Base-by-base conservation (phyloP, 2,888 invertebrate genomes). In the Nudaria mundana region DNA sequence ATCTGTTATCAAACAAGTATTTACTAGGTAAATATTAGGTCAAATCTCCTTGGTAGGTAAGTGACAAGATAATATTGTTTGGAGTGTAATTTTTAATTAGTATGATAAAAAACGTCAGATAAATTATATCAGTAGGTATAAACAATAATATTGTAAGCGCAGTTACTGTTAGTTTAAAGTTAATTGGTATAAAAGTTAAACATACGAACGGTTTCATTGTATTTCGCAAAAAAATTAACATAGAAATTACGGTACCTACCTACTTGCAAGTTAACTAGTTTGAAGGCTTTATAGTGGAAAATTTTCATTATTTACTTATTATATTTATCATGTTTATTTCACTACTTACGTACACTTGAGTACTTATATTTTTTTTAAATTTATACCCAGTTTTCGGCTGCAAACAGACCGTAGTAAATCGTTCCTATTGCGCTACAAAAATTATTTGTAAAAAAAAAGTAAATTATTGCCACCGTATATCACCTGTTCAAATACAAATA, bases 401-500 rank as follows among this genome's bases (percentile, higher is more conserved):
- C 18, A 34, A 25, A 14, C 16, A 33, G 23, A 18, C 15, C 12
- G 16, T 16, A 16, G 4, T 2, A 18, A 24, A 33, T 24, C 24
- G 24, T n/a, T 34, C 25, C 25, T 13, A 34, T 24, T 18, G 13
- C 28, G 16, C 10, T 23, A 30, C 24, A 20, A 14, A 25, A 25
- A 26, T 23, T 36, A 28, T 16, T 52, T 55, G 34, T 54, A 8
- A 26, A 30, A 12, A 33, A 14, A 12, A 29, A 38, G 7, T 13
- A 43, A 65, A 30, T 31, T 24, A 33, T 31, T 12, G 14, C 14
- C 20, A 24, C 20, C n/a, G n/a, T n/a, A n/a, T 34, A 37, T 71
- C 66, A 76, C 70, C 70, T 81, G 76, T 71, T 66, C 52, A 76
- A 79, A 81, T 71, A 78, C 52, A 76, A 79, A 81, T 71, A 78